Conservation (phyloP, 2,113 vertebrate genomes). For the Podiceps cristatus region DNA sequence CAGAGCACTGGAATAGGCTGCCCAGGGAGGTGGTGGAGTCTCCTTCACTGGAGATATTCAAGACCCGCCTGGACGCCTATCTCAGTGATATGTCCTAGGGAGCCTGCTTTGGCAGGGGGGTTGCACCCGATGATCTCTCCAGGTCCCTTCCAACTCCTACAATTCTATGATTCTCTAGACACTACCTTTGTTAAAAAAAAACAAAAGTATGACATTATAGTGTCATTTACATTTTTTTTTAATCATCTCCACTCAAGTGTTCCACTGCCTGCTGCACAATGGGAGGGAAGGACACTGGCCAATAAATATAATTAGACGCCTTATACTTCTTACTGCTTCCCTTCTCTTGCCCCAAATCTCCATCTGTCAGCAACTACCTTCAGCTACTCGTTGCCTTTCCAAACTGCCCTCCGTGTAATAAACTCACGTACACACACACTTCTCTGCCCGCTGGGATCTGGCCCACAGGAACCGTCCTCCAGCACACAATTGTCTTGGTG, state of each 20-base stretch:
- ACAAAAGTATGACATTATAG: no score
- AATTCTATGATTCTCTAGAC: no score
- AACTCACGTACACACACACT: neutral
- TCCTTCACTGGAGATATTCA: no score
- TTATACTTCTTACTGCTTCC: neutral
- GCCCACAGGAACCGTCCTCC: neutral
- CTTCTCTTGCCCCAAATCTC: neutral
- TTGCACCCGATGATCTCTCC: no score
- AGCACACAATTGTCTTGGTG: neutral
- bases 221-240: neutral
- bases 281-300: neutral
- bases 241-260: neutral
- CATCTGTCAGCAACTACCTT: neutral
- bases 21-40: no score
- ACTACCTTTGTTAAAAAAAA: no score
- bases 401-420: neutral
- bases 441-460: neutral
- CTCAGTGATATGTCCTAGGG: no score
- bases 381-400: neutral
- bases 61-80: no score
- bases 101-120: no score
- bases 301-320: neutral
- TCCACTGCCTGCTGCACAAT: neutral
- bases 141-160: no score
- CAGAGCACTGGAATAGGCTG: no score